Base-by-base conservation (phyloP, 2,797 vertebrate species). In the Eurystomus glaucurus region DNA sequence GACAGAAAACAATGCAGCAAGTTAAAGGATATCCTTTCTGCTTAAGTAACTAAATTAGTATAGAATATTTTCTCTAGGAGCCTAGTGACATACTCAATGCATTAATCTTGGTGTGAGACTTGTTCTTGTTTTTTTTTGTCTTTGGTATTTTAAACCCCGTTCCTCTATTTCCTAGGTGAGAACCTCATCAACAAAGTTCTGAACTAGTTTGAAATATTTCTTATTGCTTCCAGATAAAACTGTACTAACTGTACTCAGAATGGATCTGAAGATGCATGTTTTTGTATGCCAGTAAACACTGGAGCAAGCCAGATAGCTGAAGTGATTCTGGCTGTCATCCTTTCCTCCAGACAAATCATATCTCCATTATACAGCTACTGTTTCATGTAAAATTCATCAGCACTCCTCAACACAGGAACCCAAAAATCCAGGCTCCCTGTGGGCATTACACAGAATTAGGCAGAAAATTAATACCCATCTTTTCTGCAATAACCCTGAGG, bases 341-440 rank as follows among this genome's bases (percentile, higher is more conserved):
- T 79, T 90, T 87, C 58, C 70, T 96, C 54, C 51, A 76, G 70
- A 89, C 11, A 55, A 86, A 78, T 81, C 18, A 14, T 80, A 78
- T 57, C 37, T 89, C 25, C 26, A 33, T 76, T 83, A 80, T 13
- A 68, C 41, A 91, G 52, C 28, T 68, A 75, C 21, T 75, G 33
- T 84, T 90, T 68, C 11, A 14, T 54, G 64, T 55, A 66, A 79
- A 90, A 86, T 71, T 90, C 26, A 88, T 71, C 39, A 86, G 23
- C 41, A 60, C 64, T 90, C 35, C 45, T 75, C 80, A 55, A 26
- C 14, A 68, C 2, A 71, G 35, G 52, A 90, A 48, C 10, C 9
- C 65, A 86, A 48, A 86, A 93, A 71, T 60, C 39, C 18, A 25
- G 20, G 21, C 28, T 91, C 15, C n/a, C 62, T 52, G 10, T 17